These are phyloP conservation scores for Apis dorsata DNA, from an alignment of 1,140 invertebrate species.

Conservation along the genomic window DNA sequence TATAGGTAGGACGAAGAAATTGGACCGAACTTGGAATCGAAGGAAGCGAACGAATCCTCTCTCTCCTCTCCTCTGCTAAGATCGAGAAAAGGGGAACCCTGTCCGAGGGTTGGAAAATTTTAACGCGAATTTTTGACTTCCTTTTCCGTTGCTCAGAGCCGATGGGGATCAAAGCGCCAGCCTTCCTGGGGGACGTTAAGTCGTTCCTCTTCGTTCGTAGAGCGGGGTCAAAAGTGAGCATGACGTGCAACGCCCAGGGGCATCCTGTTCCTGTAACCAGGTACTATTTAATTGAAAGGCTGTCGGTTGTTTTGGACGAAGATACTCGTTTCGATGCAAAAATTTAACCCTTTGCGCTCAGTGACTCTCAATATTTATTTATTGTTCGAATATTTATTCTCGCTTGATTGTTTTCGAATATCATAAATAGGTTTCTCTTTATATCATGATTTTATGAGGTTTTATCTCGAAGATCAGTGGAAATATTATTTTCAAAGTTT, in stretches of 20 bases:
- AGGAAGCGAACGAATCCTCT: not conserved
- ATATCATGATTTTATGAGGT: no score
- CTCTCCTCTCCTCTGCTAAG: not conserved
- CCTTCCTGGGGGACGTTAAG: conserved; percentile 73
- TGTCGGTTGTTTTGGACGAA: no score
- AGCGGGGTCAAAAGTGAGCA: conserved; percentile 64
- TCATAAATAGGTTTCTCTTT: no score
- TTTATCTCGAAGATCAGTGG: no score
- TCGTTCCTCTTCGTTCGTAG: conserved; percentile 64
- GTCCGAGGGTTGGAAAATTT: conserved; percentile 36
- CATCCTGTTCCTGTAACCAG: conserved; percentile 82
- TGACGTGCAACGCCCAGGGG: conserved; percentile 85
- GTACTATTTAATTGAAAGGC: conserved; percentile 12
- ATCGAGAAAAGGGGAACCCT: conserved; percentile 53
- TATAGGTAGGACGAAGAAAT: conserved; percentile 83
- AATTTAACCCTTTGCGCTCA: no score
- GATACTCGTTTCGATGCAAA: no score
- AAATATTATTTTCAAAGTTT: no score
- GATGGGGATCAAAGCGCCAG: conserved; percentile 73
- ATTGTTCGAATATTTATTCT: no score
- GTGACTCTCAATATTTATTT: no score
- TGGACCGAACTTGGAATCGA: no score
- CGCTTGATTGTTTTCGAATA: no score
- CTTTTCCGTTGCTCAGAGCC: conserved; percentile 65
- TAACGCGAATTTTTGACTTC: conserved; percentile 31